Evolutionary conservation across 2,797 vertebrate species (phyloP), one percentile per base, ranked within the genome.

Genomic region (Rhinella marina): DNA sequence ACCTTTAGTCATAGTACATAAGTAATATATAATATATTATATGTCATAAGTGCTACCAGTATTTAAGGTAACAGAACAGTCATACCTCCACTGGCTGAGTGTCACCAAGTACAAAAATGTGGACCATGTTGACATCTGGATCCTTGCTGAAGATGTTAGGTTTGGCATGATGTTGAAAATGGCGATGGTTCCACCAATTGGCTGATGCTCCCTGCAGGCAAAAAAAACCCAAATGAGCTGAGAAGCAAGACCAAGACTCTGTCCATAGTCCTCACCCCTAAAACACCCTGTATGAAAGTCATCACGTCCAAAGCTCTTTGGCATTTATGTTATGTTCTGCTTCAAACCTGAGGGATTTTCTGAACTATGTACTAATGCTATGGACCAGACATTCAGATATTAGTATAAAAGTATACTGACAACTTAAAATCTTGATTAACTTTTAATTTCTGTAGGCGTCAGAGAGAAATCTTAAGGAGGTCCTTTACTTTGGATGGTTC

Each of bases 131-230:
- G 87, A 99, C 94, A 2, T 99, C 98, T 0, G 98, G 98, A 76
- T 99, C 98, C 91, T 99, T 99, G 25, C 90, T 88, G 92, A 98
- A 96, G 90, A 98, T 91, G 91, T 99, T 99, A 86, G 98, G 97
- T 90, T 99, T 99, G 75, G 97, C 97, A 0, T 99, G 98, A 88
- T 99, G 98, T 91, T 98, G 97, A 93, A 97, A 99, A 92, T 99
- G 98, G 7, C 97, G 95, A 85, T 99, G 98, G 92, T 99, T 99
- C 98, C 98, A 99, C 98, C 98, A 99, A 91, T 96, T 96, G 77
- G 96, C 97, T 11, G 98, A 98, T 11, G 97, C 98, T 27, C 98
- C 98, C 98, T 99, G 90, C 13, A 75, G 27, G 17, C 75, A 68
- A 3, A 61, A 61, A 54, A 3, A 19, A n/a, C 29, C 2, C 50